A percentile compares a stretch with the other conserved stretches of the same genome.
phyloP scores from a whole-genome alignment of 2,888 invertebrate genomes.

The Luperina nickerlii region DNA sequence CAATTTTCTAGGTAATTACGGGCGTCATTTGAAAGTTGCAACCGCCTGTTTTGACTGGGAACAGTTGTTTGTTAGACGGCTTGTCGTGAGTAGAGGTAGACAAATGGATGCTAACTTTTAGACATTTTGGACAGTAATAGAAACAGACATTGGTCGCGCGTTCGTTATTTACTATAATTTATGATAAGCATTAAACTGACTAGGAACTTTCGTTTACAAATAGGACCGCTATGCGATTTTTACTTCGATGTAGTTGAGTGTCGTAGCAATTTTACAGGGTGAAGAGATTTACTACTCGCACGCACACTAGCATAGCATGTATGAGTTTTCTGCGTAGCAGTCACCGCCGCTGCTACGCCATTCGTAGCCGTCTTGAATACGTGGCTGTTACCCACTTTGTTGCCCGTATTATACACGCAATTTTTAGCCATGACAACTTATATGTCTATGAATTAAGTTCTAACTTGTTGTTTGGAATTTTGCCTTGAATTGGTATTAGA shows the following conservation, averaged over 20 bases:
- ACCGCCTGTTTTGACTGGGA: conserved; percentile 47
- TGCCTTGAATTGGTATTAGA: neutral
- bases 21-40: conserved; percentile 59
- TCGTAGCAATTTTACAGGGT: conserved; percentile 1
- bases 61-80: conserved; percentile 51
- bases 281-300: conserved; percentile 13
- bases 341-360: conserved; percentile 44
- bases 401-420: neutral
- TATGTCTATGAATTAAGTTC: neutral
- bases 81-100: conserved; percentile 43
- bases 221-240: conserved; percentile 20
- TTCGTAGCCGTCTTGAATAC: conserved; percentile 21
- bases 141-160: conserved; percentile 17
- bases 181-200: neutral
- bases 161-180: conserved; percentile 20
- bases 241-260: conserved; percentile 1
- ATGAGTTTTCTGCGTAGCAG: conserved; percentile 23
- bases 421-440: neutral
- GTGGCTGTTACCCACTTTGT: neutral
- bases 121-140: conserved; percentile 28
- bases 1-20: conserved; percentile 63
- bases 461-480: conserved; percentile 1
- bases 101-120: conserved; percentile 41
- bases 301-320: neutral
- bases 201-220: conserved; percentile 27